phyloP scores from a whole-genome alignment of 1,140 invertebrate genomes.

The Drosophila kepulauana region DNA sequence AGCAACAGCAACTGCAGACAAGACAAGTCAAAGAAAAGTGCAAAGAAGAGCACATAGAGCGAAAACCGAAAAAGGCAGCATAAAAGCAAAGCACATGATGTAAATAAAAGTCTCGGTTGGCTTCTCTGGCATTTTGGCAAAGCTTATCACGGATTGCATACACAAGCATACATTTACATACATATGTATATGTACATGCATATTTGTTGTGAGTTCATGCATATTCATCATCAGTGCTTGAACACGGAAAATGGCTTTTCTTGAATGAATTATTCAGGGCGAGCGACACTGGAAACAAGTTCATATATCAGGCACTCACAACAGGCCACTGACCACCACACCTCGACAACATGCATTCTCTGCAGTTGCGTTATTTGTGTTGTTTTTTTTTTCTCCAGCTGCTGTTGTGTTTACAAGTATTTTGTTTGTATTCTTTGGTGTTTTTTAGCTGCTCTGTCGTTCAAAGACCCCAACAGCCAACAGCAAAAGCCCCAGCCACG shows the following conservation, averaged over 20 bases:
- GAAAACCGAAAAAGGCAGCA: slow-evolving; percentile 34
- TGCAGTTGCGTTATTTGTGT: slow-evolving; percentile 34
- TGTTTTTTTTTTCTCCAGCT: slow-evolving; percentile 30
- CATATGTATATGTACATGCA: not conserved
- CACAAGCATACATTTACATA: not conserved
- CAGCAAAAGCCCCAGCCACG: too few species aligned
- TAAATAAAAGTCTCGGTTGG: slow-evolving; percentile 37
- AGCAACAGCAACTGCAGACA: slow-evolving; percentile 10
- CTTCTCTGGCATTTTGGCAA: slow-evolving; percentile 44
- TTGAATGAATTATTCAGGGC: slow-evolving; percentile 78
- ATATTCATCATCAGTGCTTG: slow-evolving; percentile 65
- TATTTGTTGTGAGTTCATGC: slow-evolving; percentile 51
- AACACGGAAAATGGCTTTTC: slow-evolving; percentile 72
- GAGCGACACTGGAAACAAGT: slow-evolving; percentile 47
- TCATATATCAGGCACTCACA: slow-evolving; percentile 14
- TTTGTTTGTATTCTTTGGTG: slow-evolving; percentile 20
- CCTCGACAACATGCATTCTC: slow-evolving; percentile 46
- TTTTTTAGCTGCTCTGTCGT: slow-evolving; percentile 34
- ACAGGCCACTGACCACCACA: slow-evolving; percentile 75
- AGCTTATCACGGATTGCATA: slow-evolving; percentile 34
- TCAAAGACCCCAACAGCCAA: slow-evolving; percentile 58
- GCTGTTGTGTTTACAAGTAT: slow-evolving; percentile 38
- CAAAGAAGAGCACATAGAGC: slow-evolving; percentile 13
- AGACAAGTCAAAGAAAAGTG: slow-evolving; percentile 18
- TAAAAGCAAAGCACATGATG: slow-evolving; percentile 5